Base-by-base conservation (phyloP, 53 echinoderm and acorn worm species). In the Echinometra lucunter region DNA sequence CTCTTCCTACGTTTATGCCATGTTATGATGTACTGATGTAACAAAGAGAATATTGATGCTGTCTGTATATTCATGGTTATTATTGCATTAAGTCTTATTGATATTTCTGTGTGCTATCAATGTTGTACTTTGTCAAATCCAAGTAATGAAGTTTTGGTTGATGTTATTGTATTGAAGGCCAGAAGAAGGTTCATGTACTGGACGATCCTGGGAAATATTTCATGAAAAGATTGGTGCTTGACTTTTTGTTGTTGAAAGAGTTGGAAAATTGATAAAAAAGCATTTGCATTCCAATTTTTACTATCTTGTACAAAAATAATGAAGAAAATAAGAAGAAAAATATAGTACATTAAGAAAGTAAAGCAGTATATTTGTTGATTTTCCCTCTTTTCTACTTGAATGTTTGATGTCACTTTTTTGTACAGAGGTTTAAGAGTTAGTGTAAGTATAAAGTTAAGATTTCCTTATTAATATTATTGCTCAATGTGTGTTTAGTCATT, bases 281-380 rank as follows among this genome's bases (percentile, higher is more conserved):
- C 90, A 90, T 56, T 88, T 88, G 88, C 88, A 88, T 90, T 90
- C 90, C 90, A 90, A 90, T 90, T 90, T 90, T 58, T 90, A 90
- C 58, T 90, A 85, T 85, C 23, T 49, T 85, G 85, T 85, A 85
- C 85, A 85, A 85, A 85, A 85, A 85, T 49, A 16, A 49, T 49
- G 49, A 83, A 85, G 30, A 85, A 81, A 81, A 49, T 49, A 81
- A 81, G 45, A 49, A 85, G 85, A 85, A 85, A 28, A 85, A 81
- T 63, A 44, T 82, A 42, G 37, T 78, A 78, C 78, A 40, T 85
- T 53, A 53, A 53, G 53, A 53, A 53, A 25, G 47, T 82, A 45
- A 82, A 47, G 8, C 27, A 45, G 49, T n/a, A 49, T 7, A n/a
- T 85, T 49, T n/a, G 47, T 85, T 85, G 85, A 85, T 85, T 85